Base-by-base conservation (phyloP, 1,140 invertebrate species). In the Leguminivora glycinivorella region DNA sequence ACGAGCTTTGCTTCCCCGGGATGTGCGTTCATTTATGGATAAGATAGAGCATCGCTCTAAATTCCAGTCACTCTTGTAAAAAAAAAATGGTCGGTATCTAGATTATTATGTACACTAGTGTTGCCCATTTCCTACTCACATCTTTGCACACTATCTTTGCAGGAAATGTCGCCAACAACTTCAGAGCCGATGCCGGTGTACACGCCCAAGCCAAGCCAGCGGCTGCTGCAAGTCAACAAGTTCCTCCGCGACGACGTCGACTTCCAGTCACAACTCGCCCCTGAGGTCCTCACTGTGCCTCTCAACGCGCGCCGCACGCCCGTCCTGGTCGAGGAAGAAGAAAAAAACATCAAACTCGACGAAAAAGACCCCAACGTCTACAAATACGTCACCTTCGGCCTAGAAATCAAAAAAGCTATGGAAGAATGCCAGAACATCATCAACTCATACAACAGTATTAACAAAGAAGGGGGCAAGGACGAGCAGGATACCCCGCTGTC, bases 381-480 rank as follows among this genome's bases (percentile, higher is more conserved):
- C 22, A 91, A 88, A 67, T 88, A 89, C 67, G 84, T 89, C 0
- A 85, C 83, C 0, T 89, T 88, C 19, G 88, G 88, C 1, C 38
- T 90, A 25, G 87, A 90, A 77, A 89, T 91, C 24, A 91, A 91
- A 69, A 89, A 87, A 72, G 88, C 89, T 4, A 89, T 91, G 83
- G 89, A 90, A 63, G 88, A 89, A 56, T 91, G 88, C 70, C 87
- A 90, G 71, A 88, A 90, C 72, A 89, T 91, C 29, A 90, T 91
- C 4, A 88, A 89, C 67, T 88, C 88, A 0, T 90, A 87, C n/a
- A 87, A 86, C 29, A 78, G 74, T 31, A 77, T 80, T 24, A 78
- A 76, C 19, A 47, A 71, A 19, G 75, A 77, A 24, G 80, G 79
- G 0, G 72, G 68, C 1, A 84, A 80, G 38, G 82, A 84, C 0